Evolutionary conservation across 2,797 vertebrate species (phyloP), one percentile per base, ranked within the genome.

Genomic region (Coranthus polyacanthus): DNA sequence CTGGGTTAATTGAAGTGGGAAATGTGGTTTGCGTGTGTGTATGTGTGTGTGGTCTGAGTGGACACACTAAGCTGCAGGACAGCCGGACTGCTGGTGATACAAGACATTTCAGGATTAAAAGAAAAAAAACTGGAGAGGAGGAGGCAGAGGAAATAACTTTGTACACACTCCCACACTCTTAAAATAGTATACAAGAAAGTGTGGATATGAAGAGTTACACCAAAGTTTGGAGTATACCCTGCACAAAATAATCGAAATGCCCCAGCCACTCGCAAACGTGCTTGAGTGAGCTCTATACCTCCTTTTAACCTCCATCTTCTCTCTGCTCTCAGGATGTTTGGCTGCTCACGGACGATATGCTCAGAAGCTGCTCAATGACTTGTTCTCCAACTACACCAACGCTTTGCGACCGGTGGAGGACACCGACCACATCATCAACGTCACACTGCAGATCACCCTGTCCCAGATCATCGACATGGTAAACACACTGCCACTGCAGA

Each of bases 391-490:
- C 91, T 97, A 97, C 88, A 95, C 95, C 75, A 96, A 82, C 1
- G 96, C 96, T 13, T 53, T 97, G 87, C 82, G 96, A 3, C 96
- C 96, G 0, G 96, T 96, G 73, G 94, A 95, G 36, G 94, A 98
- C 87, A 98, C 95, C 0, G 94, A 96, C 56, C 84, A 94, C 71
- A 92, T 92, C 15, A 93, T 98, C 78, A 97, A 96, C 1, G 95
- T 97, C 76, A 97, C 95, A 0, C 89, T 97, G 29, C 96, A 95
- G 89, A 92, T 97, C 92, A 97, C 96, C 1, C 79, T 97, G 12
- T 95, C 95, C 43, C 96, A 97, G 92, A 97, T 97, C 93, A 97
- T 97, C 1, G 95, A 97, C 87, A 97, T 97, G 96, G 96, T 97
- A 83, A 84, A 2, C 17, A 1, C 0, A 20, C 6, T 32, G 34